These are phyloP conservation scores for Pipa parva DNA, from an alignment of 2,113 vertebrate species.

Conservation along the genomic window DNA sequence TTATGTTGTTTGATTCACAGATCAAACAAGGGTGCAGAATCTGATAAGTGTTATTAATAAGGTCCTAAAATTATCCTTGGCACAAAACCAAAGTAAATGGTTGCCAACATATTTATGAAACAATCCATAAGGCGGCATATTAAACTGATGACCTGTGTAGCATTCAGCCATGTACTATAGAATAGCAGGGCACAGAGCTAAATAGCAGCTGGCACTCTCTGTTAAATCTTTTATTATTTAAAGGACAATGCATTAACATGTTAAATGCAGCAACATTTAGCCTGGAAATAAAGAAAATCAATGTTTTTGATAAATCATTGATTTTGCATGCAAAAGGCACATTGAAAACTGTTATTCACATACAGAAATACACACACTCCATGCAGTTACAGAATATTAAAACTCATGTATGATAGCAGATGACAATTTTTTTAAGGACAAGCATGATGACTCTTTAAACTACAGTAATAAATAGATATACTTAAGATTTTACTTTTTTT, in stretches of 20 bases:
- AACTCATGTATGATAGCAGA: neutral
- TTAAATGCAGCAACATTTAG: conserved; percentile 11
- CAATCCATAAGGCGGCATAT: neutral
- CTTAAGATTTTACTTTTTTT: too few species aligned
- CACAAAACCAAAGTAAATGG: conserved; percentile 6
- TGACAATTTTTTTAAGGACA: too few species aligned
- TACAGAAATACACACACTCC: conserved; percentile 11
- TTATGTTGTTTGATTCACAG: conserved; percentile 38
- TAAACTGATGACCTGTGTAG: conserved; percentile 6
- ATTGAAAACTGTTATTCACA: neutral
- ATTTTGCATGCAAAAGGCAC: conserved; percentile 28
- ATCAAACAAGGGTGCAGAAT: conserved; percentile 28
- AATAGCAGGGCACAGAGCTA: neutral
- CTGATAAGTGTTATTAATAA: conserved; percentile 11
- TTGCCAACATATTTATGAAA: too few species aligned
- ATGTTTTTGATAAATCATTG: conserved; percentile 7
- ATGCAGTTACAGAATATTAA: conserved; percentile 5
- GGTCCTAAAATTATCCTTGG: conserved; percentile 16
- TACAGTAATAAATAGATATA: too few species aligned
- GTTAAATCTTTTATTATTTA: neutral
- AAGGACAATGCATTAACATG: neutral
- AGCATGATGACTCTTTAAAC: too few species aligned
- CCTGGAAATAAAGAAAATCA: conserved; percentile 24
- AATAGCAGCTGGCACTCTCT: conserved; percentile 2
- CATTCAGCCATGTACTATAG: conserved; percentile 12